phyloP scores from a whole-genome alignment of 2,113 vertebrate species.

The Pongo abelii region DNA sequence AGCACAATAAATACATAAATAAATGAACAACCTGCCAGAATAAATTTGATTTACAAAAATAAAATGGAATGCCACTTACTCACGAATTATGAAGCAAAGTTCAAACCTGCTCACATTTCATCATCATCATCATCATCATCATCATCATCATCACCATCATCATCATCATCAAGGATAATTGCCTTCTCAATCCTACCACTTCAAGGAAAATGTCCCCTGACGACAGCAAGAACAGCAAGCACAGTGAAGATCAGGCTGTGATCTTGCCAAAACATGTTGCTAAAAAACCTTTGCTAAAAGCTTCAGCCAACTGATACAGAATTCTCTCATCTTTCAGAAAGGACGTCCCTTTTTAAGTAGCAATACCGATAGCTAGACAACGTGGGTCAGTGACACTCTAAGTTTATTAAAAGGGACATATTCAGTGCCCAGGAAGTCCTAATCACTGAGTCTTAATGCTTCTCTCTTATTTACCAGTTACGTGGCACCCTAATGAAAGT shows the following conservation, averaged over 20 bases:
- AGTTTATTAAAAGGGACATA: not conserved
- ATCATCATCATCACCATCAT: not conserved
- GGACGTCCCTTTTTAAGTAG: not conserved
- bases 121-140: not conserved
- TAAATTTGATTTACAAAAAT: constrained; percentile 23
- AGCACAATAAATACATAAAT: not conserved
- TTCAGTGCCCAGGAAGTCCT: not conserved
- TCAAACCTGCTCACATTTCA: not conserved
- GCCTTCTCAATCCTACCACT: not conserved
- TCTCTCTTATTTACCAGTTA: not conserved
- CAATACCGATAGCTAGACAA: not conserved
- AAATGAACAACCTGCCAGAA: not conserved
- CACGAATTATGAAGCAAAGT: not conserved
- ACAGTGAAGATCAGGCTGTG: not conserved
- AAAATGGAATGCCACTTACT: not conserved
- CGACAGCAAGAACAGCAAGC: not conserved
- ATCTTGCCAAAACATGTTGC: not conserved
- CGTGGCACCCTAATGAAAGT: not conserved
- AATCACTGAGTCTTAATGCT: not conserved
- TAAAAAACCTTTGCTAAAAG: not conserved
- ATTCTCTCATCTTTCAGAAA: not conserved
- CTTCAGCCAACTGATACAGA: not conserved
- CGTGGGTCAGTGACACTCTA: no score
- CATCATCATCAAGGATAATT: not conserved
- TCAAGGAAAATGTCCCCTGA: not conserved